Evolutionary conservation across 1,140 invertebrate genomes (phyloP).

Genomic region (Cydia amplana): DNA sequence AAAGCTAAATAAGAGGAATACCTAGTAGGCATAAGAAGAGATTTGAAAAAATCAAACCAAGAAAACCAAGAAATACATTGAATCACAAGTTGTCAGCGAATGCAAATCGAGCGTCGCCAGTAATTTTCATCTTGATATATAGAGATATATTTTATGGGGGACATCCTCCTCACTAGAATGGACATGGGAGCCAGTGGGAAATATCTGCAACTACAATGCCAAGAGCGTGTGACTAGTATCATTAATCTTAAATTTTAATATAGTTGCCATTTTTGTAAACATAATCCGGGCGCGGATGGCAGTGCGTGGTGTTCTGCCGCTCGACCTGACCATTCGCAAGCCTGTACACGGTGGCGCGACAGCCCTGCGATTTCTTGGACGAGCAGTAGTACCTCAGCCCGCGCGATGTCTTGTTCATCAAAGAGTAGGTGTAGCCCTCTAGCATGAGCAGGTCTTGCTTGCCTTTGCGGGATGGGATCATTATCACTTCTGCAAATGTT

Average conservation of each 20-base stretch:
- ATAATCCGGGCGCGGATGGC: background rate
- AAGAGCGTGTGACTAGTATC: no score
- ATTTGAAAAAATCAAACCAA: no score
- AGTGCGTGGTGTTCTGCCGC: background rate
- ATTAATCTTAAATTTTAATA: background rate
- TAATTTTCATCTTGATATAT: no score
- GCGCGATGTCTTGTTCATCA: constrained; percentile 2
- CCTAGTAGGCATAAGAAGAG: no score
- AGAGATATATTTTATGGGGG: no score
- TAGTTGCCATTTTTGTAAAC: constrained; percentile 3
- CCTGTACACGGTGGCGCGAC: background rate
- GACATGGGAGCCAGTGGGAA: no score
- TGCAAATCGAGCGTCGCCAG: no score
- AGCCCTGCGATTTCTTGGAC: background rate
- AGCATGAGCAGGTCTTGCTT: constrained; percentile 15
- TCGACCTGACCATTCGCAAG: background rate
- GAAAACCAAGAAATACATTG: no score
- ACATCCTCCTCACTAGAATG: no score
- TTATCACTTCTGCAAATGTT: constrained; percentile 13
- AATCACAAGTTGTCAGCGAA: no score
- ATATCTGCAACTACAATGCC: no score
- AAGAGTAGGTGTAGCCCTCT: background rate
- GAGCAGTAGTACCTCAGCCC: constrained; percentile 22
- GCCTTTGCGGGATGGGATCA: constrained; percentile 1
- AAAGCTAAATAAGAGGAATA: no score